Conservation (phyloP, 1,140 invertebrate genomes). For the Ceratina australensis region DNA sequence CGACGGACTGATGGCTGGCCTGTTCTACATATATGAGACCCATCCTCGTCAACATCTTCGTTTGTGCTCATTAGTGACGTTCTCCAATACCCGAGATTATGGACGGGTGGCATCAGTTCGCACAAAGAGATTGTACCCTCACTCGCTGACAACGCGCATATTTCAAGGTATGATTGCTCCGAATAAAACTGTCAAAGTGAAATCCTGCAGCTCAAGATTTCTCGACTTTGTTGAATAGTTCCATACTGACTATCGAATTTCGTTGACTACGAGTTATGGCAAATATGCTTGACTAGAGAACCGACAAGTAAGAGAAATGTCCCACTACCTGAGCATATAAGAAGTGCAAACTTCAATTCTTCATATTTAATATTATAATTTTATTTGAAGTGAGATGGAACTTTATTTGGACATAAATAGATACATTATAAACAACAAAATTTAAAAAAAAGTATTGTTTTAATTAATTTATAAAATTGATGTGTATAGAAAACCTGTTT, state of each 20-base stretch:
- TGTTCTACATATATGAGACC: not conserved
- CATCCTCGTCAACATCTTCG: not conserved
- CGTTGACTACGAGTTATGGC: not conserved
- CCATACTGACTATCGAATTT: not conserved
- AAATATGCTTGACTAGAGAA: not conserved
- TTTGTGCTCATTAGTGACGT: not conserved
- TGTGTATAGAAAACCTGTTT: too few species aligned
- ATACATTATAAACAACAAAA: too few species aligned
- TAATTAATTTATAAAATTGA: too few species aligned
- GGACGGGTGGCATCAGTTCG: not conserved
- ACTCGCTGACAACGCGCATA: not conserved
- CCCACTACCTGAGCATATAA: too few species aligned
- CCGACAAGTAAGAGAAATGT: too few species aligned
- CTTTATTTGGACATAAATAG: too few species aligned
- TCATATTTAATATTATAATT: too few species aligned
- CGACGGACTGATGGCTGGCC: not conserved
- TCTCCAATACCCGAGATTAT: not conserved
- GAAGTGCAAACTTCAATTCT: too few species aligned
- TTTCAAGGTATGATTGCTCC: not conserved
- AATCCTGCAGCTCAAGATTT: not conserved
- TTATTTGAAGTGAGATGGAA: too few species aligned
- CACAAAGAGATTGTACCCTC: not conserved
- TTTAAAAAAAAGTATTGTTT: too few species aligned
- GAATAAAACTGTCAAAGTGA: conserved; percentile 14
- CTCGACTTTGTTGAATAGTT: not conserved